Evolutionary conservation across 2,888 invertebrate species (phyloP).

Genomic region (Autographa pulchrina): DNA sequence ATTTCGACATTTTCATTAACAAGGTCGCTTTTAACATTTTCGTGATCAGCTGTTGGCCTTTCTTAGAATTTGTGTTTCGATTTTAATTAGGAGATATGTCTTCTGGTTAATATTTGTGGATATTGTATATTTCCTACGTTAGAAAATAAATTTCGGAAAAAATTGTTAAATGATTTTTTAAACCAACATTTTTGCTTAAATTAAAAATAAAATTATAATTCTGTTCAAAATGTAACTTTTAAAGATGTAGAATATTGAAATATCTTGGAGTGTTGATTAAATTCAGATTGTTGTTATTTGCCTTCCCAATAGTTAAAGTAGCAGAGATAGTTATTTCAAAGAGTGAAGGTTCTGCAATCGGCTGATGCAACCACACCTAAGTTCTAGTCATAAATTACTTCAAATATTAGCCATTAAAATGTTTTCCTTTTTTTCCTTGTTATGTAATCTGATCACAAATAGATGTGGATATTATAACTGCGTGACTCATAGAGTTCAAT

Average conservation of each 20-base stretch:
- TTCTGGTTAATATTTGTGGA: constrained; percentile 2
- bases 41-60: constrained; percentile 4
- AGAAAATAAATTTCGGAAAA: too few species aligned
- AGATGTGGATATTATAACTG: background rate
- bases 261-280: background rate
- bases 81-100: constrained; percentile 3
- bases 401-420: constrained; percentile 37
- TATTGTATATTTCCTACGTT: background rate
- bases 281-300: background rate
- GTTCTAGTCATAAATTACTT: constrained; percentile 45
- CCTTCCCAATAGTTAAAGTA: constrained; percentile 2
- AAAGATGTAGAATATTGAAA: background rate
- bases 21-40: constrained; percentile 48
- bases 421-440: background rate
- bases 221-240: too few species aligned
- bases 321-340: constrained; percentile 25
- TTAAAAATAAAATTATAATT: background rate
- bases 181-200: too few species aligned
- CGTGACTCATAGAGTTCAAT: constrained; percentile 3
- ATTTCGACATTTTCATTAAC: constrained; percentile 38
- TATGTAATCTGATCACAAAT: constrained; percentile 12
- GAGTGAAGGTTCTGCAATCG: constrained; percentile 44
- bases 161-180: too few species aligned
- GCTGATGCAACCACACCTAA: constrained; percentile 72
- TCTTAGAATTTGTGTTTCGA: constrained; percentile 12